phyloP scores from a whole-genome alignment of 2,113 vertebrate species.

The Pimephales promelas region DNA sequence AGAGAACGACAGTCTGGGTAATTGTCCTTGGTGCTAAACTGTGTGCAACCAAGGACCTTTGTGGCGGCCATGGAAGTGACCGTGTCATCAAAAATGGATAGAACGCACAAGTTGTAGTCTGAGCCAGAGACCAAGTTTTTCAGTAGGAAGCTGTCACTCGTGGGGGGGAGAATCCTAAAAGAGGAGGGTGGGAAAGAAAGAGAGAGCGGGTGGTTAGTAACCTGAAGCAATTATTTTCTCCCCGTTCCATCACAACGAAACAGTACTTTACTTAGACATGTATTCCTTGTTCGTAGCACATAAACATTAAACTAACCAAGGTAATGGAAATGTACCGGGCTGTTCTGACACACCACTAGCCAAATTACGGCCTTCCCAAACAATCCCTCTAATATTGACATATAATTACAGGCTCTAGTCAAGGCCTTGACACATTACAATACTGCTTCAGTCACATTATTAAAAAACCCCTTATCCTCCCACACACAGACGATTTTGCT shows the following conservation, averaged over 20 bases:
- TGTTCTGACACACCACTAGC: conserved; percentile 29
- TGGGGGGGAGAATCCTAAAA: conserved; percentile 77
- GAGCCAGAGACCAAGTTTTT: conserved; percentile 77
- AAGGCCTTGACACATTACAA: conserved; percentile 53
- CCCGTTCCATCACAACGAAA: background rate
- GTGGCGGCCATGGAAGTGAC: conserved; percentile 79
- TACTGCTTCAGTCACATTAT: conserved; percentile 43
- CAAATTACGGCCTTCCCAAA: conserved; percentile 46
- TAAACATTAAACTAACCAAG: conserved; percentile 40
- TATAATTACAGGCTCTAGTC: conserved; percentile 54
- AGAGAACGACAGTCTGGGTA: conserved; percentile 78
- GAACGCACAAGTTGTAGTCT: conserved; percentile 80
- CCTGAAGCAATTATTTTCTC: conserved; percentile 5
- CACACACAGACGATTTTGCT: conserved; percentile 1
- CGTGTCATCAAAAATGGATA: conserved; percentile 78
- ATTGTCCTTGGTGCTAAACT: conserved; percentile 78
- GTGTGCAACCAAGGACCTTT: conserved; percentile 77
- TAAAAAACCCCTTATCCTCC: conserved; percentile 39
- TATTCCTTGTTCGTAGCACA: conserved; percentile 30
- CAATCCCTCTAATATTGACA: conserved; percentile 52
- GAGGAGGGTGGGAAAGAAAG: conserved; percentile 28
- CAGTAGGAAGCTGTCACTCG: conserved; percentile 76
- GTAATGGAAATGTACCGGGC: conserved; percentile 50
- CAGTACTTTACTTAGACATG: background rate
- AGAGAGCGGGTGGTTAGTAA: background rate